Conservation (phyloP, 2,888 invertebrate genomes). For the Punctoribates punctum region DNA sequence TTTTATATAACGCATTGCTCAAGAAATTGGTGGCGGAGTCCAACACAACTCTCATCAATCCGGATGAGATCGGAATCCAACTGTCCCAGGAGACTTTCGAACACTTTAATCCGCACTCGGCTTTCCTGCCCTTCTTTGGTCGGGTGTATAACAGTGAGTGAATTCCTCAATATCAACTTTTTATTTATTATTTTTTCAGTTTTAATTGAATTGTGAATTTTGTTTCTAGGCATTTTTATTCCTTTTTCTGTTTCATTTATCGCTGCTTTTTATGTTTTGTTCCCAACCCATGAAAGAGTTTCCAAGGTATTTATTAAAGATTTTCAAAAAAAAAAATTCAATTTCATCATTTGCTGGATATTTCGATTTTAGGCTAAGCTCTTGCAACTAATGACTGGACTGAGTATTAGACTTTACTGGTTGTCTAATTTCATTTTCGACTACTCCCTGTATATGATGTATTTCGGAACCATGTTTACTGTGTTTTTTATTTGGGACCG, state of each 20-base stretch:
- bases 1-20: constrained; percentile 41
- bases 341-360: constrained; percentile 10
- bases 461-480: constrained; percentile 41
- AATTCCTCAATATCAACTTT: background rate
- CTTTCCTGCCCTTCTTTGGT: constrained; percentile 42
- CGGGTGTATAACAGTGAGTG: constrained; percentile 40
- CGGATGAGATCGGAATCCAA: constrained; percentile 33
- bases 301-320: constrained; percentile 36
- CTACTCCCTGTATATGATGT: constrained; percentile 39
- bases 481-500: constrained; percentile 41
- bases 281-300: constrained; percentile 43
- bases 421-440: constrained; percentile 54
- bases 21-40: constrained; percentile 32
- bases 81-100: constrained; percentile 35
- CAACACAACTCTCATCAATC: background rate
- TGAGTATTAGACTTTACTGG: constrained; percentile 54
- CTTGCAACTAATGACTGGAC: constrained; percentile 54
- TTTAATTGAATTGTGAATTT: background rate
- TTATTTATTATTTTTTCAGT: background rate
- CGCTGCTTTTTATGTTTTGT: constrained; percentile 43
- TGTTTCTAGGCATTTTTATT: constrained; percentile 38
- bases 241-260: constrained; percentile 44
- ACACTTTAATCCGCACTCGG: constrained; percentile 43
- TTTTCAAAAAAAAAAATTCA: background rate
- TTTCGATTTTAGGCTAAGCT: constrained; percentile 47